Evolutionary conservation across 2,888 invertebrate species (phyloP).

Genomic region (Noctuana brunneofusca): DNA sequence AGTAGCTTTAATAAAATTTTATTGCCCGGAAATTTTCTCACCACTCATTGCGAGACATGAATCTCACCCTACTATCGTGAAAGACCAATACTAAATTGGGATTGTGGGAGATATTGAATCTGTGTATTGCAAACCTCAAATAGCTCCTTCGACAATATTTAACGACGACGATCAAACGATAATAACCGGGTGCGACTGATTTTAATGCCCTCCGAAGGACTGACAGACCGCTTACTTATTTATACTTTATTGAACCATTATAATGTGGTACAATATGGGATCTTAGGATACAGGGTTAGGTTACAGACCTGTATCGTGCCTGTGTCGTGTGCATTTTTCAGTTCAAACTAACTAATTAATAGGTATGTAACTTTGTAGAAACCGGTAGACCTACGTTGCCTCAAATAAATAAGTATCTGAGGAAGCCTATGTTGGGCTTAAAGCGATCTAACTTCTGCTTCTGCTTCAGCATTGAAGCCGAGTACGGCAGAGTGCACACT

Average conservation of each 20-base stretch:
- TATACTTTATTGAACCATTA: no score
- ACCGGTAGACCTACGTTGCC: background rate
- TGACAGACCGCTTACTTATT: no score
- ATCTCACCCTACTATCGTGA: background rate
- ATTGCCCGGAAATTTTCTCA: background rate
- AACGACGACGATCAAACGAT: no score
- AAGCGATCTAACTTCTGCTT: constrained; percentile 17
- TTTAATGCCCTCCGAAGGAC: no score
- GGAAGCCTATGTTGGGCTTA: constrained; percentile 13
- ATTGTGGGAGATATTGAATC: background rate
- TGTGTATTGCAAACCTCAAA: no score
- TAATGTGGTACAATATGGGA: no score
- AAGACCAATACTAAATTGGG: background rate
- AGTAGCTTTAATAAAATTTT: background rate
- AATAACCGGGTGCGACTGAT: no score
- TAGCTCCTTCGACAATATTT: no score
- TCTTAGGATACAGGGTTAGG: no score
- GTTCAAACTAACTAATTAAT: no score
- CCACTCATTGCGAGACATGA: background rate
- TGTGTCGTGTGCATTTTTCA: no score
- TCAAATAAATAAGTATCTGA: background rate
- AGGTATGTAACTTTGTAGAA: background rate
- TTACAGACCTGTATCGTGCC: no score
- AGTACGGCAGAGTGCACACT: constrained; percentile 40
- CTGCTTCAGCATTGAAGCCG: constrained; percentile 9